Base-by-base conservation (phyloP, 2,113 vertebrate species). In the Rhegmatorhina hoffmannsi region DNA sequence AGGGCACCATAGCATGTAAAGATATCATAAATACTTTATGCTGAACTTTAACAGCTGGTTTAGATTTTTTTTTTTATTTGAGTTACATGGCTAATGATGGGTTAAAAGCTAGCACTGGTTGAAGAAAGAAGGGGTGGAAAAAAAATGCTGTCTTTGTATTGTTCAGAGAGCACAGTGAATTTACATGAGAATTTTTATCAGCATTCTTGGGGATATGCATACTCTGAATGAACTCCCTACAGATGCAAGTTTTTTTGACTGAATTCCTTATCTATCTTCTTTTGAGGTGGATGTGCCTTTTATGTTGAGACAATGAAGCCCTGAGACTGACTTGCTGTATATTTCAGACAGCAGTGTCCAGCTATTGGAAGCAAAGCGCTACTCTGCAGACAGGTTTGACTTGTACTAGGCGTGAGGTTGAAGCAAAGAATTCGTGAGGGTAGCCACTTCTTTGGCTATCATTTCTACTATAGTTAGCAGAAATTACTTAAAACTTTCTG, bases 181-280 rank as follows among this genome's bases (percentile, higher is more conserved):
- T 95, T 92, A 77, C 76, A 92, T 97, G 63, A 86, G 68, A 92
- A 95, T 90, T 94, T 94, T 93, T 94, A 93, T 91, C 95, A 91
- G 69, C 67, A 28, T 93, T 92, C 87, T 95, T 75, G 46, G 40
- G 82, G 81, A 64, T 82, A 62, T 68, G 81, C 53, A 67, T 75
- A 21, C 36, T 88, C 31, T 88, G 92, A 88, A 83, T 76, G 55
- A 92, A 85, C 84, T 95, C 87, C 82, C 47, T 4, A 64, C 8
- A 84, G 82, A 92, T 85, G 68, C 33, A 77, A 44, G 66, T 89
- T 82, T 95, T 93, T 88, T 91, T 33, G 64, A 94, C 87, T 74
- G 50, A 7, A 63, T 90, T 91, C 63, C 90, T 95, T 92, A 58
- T 94, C 84, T 96, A 74, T 90, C 43, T 89, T 84, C 74, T 87